Evolutionary conservation across 2,888 invertebrate species (phyloP).

Genomic region (Gnatocerus cornutus): DNA sequence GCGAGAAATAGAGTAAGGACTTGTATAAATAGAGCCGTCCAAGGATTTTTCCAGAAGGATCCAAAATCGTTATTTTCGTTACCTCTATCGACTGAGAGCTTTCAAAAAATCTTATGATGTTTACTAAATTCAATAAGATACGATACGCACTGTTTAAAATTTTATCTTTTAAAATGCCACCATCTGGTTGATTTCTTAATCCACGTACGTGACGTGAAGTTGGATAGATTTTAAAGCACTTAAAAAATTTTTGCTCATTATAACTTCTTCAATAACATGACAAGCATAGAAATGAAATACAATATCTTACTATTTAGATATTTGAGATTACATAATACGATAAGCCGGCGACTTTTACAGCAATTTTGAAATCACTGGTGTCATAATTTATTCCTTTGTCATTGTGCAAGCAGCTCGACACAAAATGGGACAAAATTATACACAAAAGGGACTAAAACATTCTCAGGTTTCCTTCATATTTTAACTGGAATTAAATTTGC

Average conservation of each 20-base stretch:
- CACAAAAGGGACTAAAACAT: too few relatives aligned
- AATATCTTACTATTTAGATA: slow-evolving; percentile 4
- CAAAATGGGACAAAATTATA: too few relatives aligned
- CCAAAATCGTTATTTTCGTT: too few relatives aligned
- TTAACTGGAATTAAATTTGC: too few relatives aligned
- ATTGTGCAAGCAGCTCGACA: too few relatives aligned
- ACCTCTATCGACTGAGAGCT: too few relatives aligned
- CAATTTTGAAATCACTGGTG: not conserved
- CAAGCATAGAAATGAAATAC: slow-evolving; percentile 1
- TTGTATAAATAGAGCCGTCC: slow-evolving; percentile 61
- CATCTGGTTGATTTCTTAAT: not conserved
- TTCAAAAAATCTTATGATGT: not conserved
- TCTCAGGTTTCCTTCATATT: too few relatives aligned
- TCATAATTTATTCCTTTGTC: too few relatives aligned
- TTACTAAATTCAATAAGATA: not conserved
- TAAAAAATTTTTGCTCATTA: not conserved
- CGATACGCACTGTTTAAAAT: slow-evolving; percentile 3
- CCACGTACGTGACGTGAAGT: not conserved
- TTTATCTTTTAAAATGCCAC: not conserved
- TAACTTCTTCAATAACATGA: slow-evolving; percentile 1
- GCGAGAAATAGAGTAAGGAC: slow-evolving; percentile 61
- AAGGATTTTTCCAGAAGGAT: slow-evolving; percentile 61
- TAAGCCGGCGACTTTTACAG: not conserved
- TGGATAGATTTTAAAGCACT: slow-evolving; percentile 1
- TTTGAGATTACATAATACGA: not conserved